A percentile compares a stretch with the other conserved stretches of the same genome.
Conservation (phyloP, 2,113 vertebrate species). For the Cryptotis parvus region DNA sequence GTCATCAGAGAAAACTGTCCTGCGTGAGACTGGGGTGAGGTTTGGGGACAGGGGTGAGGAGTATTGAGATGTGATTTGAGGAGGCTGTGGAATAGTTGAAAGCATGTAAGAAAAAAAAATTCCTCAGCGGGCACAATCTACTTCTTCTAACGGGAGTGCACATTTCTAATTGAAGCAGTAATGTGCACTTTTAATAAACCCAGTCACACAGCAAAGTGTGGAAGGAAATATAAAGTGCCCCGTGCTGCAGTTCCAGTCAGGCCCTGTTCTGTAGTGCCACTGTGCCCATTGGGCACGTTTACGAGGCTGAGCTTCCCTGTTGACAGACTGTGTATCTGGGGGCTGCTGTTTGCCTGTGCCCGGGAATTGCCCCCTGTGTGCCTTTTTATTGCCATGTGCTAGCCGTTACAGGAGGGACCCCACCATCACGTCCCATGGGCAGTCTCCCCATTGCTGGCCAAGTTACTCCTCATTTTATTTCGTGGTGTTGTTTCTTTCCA, state of each 20-base stretch:
- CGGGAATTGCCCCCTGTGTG: no score
- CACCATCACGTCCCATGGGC: no score
- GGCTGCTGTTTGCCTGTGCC: no score
- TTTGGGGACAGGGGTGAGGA: neutral
- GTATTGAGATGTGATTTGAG: no score
- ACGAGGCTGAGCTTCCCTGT: no score
- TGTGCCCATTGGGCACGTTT: accelerated
- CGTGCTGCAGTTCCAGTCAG: accelerated
- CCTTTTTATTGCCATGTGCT: neutral
- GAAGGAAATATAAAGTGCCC: accelerated
- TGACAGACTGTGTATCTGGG: no score
- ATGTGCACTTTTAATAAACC: neutral
- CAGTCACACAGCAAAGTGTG: neutral
- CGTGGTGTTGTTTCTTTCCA: neutral
- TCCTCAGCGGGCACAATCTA: neutral
- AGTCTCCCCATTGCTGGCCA: no score
- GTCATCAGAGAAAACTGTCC: no score
- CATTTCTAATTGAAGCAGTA: neutral
- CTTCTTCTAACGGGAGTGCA: neutral
- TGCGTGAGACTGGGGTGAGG: neutral
- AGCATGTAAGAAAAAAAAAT: constrained; percentile 31
- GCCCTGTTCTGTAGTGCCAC: neutral
- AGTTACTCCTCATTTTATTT: neutral
- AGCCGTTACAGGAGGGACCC: neutral
- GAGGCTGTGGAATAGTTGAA: neutral